Conservation (phyloP, 2,113 vertebrate species). For the Colinus virginianus region DNA sequence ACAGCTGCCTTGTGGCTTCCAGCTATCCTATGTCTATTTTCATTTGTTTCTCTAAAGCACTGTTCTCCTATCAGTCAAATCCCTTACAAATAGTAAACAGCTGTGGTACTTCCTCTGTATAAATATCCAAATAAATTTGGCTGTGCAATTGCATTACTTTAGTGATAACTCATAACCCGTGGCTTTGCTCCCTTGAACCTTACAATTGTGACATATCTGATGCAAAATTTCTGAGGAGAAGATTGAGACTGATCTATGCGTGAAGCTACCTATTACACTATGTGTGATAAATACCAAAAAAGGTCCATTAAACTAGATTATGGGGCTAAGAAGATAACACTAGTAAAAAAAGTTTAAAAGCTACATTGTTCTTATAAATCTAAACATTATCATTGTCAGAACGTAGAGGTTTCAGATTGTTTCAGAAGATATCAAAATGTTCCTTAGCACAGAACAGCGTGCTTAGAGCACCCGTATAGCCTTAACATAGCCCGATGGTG, state of each 20-base stretch:
- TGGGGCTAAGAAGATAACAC: background rate
- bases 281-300: rapidly evolving
- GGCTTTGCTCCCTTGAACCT: background rate
- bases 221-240: background rate
- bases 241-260: background rate
- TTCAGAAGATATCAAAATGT: background rate
- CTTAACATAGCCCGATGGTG: background rate
- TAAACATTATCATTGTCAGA: background rate
- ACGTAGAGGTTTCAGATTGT: background rate
- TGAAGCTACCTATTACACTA: background rate
- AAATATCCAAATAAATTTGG: background rate
- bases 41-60: background rate
- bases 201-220: background rate
- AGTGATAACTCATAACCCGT: background rate
- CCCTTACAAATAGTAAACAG: background rate
- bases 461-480: background rate
- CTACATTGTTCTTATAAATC: background rate
- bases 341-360: background rate
- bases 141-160: background rate
- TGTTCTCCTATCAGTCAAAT: background rate
- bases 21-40: background rate
- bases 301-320: background rate
- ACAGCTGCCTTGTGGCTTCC: background rate
- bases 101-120: background rate
- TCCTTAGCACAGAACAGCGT: background rate